Evolutionary conservation across 2,113 vertebrate genomes (phyloP).

Genomic region (Atrichornis clamosus): DNA sequence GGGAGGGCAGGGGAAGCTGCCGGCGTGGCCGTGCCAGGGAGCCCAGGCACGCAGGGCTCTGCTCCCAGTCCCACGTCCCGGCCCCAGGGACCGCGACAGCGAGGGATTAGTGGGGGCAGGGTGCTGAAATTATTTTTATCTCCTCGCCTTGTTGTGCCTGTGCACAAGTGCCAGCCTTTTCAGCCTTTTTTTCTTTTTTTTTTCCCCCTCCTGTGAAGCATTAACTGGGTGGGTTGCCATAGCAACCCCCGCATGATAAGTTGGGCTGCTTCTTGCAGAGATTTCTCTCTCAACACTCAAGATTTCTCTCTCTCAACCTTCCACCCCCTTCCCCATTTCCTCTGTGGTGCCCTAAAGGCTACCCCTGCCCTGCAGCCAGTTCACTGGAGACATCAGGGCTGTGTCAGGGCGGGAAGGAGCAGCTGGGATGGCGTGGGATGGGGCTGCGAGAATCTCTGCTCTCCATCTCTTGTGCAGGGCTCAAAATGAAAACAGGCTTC

Average conservation of each 20-base stretch:
- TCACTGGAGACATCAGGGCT: background rate
- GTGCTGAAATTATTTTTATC: constrained; percentile 8
- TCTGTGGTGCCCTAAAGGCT: background rate
- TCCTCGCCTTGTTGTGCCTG: background rate
- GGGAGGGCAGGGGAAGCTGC: background rate
- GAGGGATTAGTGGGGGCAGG: background rate
- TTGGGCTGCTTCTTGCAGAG: constrained; percentile 26
- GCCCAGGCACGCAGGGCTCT: background rate
- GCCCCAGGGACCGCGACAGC: background rate
- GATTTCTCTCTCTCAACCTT: background rate
- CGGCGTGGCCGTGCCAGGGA: background rate
- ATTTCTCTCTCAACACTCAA: background rate
- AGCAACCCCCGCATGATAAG: constrained; percentile 37
- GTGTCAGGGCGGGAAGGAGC: background rate
- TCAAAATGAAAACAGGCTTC: background rate
- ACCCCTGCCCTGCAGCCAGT: background rate
- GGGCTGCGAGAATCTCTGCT: background rate
- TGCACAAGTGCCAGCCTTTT: constrained; percentile 32
- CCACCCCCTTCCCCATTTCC: background rate
- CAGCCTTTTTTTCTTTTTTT: background rate
- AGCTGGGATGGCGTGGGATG: background rate
- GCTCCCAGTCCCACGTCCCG: background rate
- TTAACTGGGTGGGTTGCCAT: constrained; percentile 61
- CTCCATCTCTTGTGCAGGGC: background rate
- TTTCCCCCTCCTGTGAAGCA: background rate